These are phyloP conservation scores for Morpho achilles DNA, from an alignment of 2,888 invertebrate genomes.

Conservation along the genomic window DNA sequence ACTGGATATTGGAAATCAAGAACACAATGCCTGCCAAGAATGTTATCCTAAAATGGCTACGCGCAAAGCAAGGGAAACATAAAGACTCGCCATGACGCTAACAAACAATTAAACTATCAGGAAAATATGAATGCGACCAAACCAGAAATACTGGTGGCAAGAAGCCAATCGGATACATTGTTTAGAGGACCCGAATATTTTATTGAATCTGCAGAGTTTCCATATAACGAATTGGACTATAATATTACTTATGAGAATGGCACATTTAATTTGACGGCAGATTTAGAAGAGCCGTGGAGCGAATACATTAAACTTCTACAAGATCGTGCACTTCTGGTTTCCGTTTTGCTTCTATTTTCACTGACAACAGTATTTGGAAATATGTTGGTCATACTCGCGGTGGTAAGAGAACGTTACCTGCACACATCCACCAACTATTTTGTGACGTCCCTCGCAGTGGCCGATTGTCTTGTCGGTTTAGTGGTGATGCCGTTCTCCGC, in stretches of 20 bases:
- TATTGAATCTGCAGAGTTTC: conserved; percentile 41
- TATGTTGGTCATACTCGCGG: conserved; percentile 95
- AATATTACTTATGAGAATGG: conserved; percentile 57
- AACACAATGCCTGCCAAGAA: conserved; percentile 73
- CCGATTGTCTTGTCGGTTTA: conserved; percentile 96
- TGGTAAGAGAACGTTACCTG: conserved; percentile 93
- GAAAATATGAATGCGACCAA: conserved; percentile 71
- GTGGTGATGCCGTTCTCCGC: conserved; percentile 99
- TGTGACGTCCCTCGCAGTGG: conserved; percentile 97
- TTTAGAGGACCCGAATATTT: conserved; percentile 57
- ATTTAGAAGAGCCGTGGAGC: conserved; percentile 58
- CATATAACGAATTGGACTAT: conserved; percentile 54
- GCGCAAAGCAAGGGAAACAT: conserved; percentile 70
- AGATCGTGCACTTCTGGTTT: conserved; percentile 87
- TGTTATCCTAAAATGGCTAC: conserved; percentile 73
- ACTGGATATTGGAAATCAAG: conserved; percentile 56
- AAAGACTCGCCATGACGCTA: conserved; percentile 71
- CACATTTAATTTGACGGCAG: conserved; percentile 49
- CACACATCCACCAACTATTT: conserved; percentile 99
- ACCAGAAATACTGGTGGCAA: conserved; percentile 62
- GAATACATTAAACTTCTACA: conserved; percentile 72
- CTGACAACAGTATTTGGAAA: conserved; percentile 97
- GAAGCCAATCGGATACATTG: conserved; percentile 59
- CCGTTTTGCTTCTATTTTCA: conserved; percentile 91
- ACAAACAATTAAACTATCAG: conserved; percentile 54